Evolutionary conservation across 1,140 invertebrate genomes (phyloP).

Genomic region (Holotrichia oblita): DNA sequence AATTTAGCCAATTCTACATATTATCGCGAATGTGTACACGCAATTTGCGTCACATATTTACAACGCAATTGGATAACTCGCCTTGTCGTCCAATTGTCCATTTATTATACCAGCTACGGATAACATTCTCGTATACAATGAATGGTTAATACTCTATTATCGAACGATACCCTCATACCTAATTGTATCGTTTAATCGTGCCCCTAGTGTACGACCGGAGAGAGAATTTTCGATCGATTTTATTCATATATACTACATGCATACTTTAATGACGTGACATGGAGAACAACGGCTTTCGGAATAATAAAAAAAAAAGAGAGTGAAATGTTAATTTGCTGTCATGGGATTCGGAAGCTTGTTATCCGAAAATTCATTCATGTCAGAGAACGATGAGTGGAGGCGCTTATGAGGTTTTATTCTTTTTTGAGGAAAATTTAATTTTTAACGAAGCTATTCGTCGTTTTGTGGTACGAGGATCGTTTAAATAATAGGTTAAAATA

Average conservation of each 20-base stretch:
- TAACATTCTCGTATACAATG: neutral
- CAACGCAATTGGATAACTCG: neutral
- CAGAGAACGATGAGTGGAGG: neutral
- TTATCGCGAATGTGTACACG: neutral
- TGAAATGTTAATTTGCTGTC: conserved; percentile 16
- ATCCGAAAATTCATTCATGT: conserved; percentile 20
- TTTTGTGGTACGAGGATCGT: neutral
- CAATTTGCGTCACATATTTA: neutral
- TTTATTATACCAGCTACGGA: neutral
- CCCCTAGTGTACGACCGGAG: neutral
- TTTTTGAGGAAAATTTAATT: conserved; percentile 4
- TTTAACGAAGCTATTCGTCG: conserved; percentile 12
- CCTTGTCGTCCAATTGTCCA: neutral
- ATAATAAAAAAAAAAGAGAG: neutral
- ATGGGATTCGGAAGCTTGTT: conserved; percentile 19
- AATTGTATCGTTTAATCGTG: neutral
- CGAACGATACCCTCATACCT: neutral
- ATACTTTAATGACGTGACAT: neutral
- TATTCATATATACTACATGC: neutral
- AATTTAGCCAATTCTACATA: neutral
- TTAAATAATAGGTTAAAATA: neutral
- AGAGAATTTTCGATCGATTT: neutral
- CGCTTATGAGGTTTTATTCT: conserved; percentile 4
- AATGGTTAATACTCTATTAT: neutral
- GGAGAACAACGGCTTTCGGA: neutral